Conservation (phyloP, 2,113 vertebrate genomes). For the Pituophis catenifer region DNA sequence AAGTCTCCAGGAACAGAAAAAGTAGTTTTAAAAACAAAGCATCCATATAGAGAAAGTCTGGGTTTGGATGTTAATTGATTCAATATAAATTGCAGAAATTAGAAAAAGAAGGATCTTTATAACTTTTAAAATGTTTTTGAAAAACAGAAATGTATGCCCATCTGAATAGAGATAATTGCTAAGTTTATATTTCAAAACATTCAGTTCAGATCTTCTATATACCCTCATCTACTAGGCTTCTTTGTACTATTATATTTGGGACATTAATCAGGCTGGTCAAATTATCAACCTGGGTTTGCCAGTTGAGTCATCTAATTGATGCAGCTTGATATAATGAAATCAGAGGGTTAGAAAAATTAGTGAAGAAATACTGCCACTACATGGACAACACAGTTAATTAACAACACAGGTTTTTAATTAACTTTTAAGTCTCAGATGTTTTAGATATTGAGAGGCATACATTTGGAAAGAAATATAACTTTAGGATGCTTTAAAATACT, state of each 20-base stretch:
- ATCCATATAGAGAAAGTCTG: background rate
- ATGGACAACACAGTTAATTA: constrained; percentile 44
- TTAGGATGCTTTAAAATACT: background rate
- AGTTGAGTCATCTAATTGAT: background rate
- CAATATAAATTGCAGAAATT: background rate
- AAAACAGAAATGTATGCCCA: background rate
- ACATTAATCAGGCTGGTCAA: background rate
- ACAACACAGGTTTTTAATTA: background rate
- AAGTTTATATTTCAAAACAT: background rate
- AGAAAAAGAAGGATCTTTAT: background rate
- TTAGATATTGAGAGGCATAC: background rate
- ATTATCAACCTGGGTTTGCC: background rate
- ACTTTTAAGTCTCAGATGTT: background rate
- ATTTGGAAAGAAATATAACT: background rate
- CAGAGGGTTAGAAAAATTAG: background rate
- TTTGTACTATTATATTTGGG: background rate
- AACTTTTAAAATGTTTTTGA: background rate
- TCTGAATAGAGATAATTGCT: background rate
- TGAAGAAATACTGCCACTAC: constrained; percentile 61
- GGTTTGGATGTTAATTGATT: background rate
- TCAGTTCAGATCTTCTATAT: background rate
- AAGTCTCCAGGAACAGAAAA: too few species aligned
- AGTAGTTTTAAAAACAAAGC: background rate
- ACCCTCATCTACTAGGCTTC: background rate
- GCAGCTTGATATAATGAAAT: background rate